These are phyloP conservation scores for Azemiops feae DNA, from an alignment of 2,113 vertebrate species.

Conservation along the genomic window DNA sequence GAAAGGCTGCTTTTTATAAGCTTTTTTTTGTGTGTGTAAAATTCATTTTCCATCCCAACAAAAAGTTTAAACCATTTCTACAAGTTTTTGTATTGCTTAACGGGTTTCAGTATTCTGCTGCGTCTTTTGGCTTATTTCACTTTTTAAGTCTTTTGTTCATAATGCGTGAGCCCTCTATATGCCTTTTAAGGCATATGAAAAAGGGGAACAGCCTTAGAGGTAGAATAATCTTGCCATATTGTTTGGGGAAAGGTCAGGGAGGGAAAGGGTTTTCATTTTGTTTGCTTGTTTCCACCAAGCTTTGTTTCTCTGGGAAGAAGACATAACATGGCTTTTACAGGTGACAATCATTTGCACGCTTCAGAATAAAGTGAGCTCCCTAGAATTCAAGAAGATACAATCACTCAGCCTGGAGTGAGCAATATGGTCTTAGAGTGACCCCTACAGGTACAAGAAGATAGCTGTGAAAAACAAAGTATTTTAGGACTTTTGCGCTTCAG, in stretches of 20 bases:
- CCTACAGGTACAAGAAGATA: neutral
- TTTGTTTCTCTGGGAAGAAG: neutral
- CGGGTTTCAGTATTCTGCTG: neutral
- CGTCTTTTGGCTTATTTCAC: neutral
- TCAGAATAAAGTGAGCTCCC: rapidly evolving
- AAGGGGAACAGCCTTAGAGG: constrained; percentile 10
- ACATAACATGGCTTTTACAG: rapidly evolving
- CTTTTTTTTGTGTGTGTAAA: neutral
- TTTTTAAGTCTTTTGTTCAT: neutral
- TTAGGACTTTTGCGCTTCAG: rapidly evolving
- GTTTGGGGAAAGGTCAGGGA: neutral
- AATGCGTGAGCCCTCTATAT: neutral
- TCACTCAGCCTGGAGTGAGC: rapidly evolving
- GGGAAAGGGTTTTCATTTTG: neutral
- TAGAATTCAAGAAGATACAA: neutral
- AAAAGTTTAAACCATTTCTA: neutral
- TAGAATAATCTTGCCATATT: neutral
- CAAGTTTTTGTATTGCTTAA: neutral
- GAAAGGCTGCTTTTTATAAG: neutral
- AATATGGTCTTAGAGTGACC: neutral
- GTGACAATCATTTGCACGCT: rapidly evolving
- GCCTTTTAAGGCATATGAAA: neutral
- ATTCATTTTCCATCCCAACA: neutral
- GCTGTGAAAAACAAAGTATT: neutral
- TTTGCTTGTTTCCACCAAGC: neutral